A percentile compares a stretch with the other conserved stretches of the same genome.
Evolutionary conservation across 2,888 invertebrate species (phyloP).

Genomic region (Cryptocheilus praepositus): DNA sequence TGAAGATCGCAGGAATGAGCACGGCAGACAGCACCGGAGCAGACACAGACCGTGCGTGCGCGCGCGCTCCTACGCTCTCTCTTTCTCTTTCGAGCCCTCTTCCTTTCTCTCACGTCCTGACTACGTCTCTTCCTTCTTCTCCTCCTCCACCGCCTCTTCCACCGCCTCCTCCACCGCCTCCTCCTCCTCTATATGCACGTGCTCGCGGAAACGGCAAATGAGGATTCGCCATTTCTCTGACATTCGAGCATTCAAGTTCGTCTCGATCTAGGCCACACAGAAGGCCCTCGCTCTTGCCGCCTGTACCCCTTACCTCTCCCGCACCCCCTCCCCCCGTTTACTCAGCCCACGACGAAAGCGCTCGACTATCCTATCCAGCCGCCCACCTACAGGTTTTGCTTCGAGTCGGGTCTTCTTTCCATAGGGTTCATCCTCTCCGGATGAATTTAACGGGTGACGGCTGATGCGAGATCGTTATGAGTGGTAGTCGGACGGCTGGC

Average conservation of each 20-base stretch:
- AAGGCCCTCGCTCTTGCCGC: slow-evolving; percentile 43
- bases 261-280: slow-evolving; percentile 71
- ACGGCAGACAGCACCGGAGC: slow-evolving; percentile 69
- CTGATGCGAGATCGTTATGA: slow-evolving; percentile 66
- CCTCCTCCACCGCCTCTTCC: slow-evolving; percentile 27
- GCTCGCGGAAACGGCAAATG: slow-evolving; percentile 69
- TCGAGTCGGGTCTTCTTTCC: slow-evolving; percentile 59
- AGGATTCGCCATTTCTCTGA: slow-evolving; percentile 72
- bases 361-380: slow-evolving; percentile 42
- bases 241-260: slow-evolving; percentile 72
- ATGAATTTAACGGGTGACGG: slow-evolving; percentile 67
- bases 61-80: slow-evolving; percentile 40
- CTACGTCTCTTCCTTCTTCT: slow-evolving; percentile 28
- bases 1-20: slow-evolving; percentile 75
- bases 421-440: slow-evolving; percentile 63
- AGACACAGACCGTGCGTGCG: slow-evolving; percentile 58
- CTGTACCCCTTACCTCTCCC: slow-evolving; percentile 38
- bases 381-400: slow-evolving; percentile 47
- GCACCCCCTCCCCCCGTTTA: slow-evolving; percentile 23
- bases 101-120: slow-evolving; percentile 32
- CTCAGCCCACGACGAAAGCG: slow-evolving; percentile 33
- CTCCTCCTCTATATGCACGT: slow-evolving; percentile 46
- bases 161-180: slow-evolving; percentile 31
- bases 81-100: slow-evolving; percentile 38
- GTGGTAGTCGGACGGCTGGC: slow-evolving; percentile 52